Percentiles rank a stretch among this genome's conserved stretches.
Evolutionary conservation across 2,888 invertebrate species (phyloP).

Genomic region (Beris morrisii): DNA sequence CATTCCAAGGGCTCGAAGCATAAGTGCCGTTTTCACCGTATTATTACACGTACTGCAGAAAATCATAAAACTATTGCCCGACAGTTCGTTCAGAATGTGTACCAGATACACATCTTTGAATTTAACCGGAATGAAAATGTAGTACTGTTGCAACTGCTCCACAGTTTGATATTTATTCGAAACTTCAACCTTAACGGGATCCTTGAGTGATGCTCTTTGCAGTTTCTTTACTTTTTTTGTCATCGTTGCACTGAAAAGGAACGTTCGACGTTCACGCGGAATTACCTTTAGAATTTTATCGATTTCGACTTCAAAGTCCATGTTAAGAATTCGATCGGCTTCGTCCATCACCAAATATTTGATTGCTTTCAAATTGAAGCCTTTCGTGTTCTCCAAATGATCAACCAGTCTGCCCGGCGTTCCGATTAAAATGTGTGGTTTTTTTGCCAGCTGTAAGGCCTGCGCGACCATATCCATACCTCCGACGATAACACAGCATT

Average conservation of each 20-base stretch:
- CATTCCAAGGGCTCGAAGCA: conserved; percentile 88
- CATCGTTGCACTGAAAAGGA: conserved; percentile 98
- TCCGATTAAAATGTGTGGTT: conserved; percentile 95
- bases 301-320: conserved; percentile 98
- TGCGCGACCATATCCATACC: conserved; percentile 99
- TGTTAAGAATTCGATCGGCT: conserved; percentile 96
- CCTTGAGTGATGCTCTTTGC: conserved; percentile 89
- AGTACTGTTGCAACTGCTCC: conserved; percentile 92
- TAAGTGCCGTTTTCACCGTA: conserved; percentile 83
- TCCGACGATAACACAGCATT: conserved; percentile 95
- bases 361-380: conserved; percentile 86
- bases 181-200: conserved; percentile 95
- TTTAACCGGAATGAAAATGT: conserved; percentile 93
- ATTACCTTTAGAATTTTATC: conserved; percentile 90
- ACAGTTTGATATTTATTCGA: conserved; percentile 98
- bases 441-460: conserved; percentile 85
- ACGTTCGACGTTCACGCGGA: conserved; percentile 88
- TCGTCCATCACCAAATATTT: conserved; percentile 98
- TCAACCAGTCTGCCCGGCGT: conserved; percentile 95
- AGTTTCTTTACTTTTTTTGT: conserved; percentile 96
- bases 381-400: conserved; percentile 97
- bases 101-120: conserved; percentile 97
- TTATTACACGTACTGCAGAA: conserved; percentile 95
- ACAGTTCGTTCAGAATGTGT: conserved; percentile 90
- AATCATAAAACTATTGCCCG: conserved; percentile 95